Evolutionary conservation across 2,888 invertebrate species (phyloP).

Genomic region (Napeogenes inachia): DNA sequence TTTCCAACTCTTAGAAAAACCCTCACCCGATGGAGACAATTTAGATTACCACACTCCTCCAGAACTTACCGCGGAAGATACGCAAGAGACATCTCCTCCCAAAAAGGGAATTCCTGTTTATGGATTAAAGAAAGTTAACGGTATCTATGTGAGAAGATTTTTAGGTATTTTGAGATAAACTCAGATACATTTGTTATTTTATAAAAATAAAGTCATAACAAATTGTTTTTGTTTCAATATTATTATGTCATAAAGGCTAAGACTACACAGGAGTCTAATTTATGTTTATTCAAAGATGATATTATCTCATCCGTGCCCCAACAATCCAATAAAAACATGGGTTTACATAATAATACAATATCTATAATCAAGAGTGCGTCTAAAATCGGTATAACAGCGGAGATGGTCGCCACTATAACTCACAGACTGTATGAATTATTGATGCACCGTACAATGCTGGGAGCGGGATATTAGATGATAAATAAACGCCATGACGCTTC

Average conservation of each 20-base stretch:
- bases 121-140: slow-evolving; percentile 47
- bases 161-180: slow-evolving; percentile 24
- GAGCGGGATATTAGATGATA: slow-evolving; percentile 40
- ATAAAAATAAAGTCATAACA: too few relatives aligned
- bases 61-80: slow-evolving; percentile 30
- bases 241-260: too few relatives aligned
- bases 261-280: too few relatives aligned
- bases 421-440: slow-evolving; percentile 62
- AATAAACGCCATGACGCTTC: slow-evolving; percentile 37
- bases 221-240: too few relatives aligned
- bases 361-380: slow-evolving; percentile 27
- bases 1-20: slow-evolving; percentile 38
- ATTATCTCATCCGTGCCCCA: background rate
- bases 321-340: slow-evolving; percentile 10
- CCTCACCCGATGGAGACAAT: slow-evolving; percentile 52
- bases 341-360: slow-evolving; percentile 20
- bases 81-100: background rate
- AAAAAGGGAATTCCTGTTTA: slow-evolving; percentile 34
- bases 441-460: slow-evolving; percentile 45
- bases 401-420: slow-evolving; percentile 58
- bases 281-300: background rate
- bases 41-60: slow-evolving; percentile 33
- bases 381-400: slow-evolving; percentile 50
- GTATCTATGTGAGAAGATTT: slow-evolving; percentile 44
- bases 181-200: background rate